These are phyloP conservation scores for Enteromius fasciolatus DNA, from an alignment of 2,797 vertebrate genomes.

Conservation along the genomic window DNA sequence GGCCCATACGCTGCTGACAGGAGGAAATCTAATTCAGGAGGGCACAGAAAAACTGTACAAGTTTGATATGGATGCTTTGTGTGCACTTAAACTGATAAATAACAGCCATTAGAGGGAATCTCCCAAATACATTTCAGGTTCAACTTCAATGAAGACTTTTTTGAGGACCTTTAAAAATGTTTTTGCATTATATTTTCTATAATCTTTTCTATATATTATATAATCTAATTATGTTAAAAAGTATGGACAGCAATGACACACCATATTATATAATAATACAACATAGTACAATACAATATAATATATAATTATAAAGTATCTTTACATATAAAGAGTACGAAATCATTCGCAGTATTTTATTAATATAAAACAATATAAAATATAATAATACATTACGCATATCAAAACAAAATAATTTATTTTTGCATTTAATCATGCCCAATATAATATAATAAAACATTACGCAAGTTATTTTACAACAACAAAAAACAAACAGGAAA, in stretches of 20 bases:
- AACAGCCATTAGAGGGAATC: neutral
- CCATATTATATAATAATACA: neutral
- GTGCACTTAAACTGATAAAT: neutral
- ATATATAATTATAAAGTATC: neutral
- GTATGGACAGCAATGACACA: neutral
- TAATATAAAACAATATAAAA: neutral
- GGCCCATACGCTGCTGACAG: neutral
- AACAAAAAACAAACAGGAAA: neutral
- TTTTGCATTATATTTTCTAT: neutral
- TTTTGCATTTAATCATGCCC: neutral
- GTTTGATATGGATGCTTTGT: constrained; percentile 1
- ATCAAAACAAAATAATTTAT: neutral
- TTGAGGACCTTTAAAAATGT: neutral
- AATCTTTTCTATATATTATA: no score
- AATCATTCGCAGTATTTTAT: neutral
- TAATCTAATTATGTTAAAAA: no score
- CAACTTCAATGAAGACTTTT: neutral
- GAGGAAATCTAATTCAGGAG: constrained; percentile 10
- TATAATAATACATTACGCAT: neutral
- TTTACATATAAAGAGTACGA: neutral
- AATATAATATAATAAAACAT: neutral
- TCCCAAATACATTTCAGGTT: neutral
- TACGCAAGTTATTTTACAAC: neutral
- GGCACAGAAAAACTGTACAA: neutral
- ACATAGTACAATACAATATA: neutral